Evolutionary conservation across 2,113 vertebrate species (phyloP).

Genomic region (Callithrix jacchus): DNA sequence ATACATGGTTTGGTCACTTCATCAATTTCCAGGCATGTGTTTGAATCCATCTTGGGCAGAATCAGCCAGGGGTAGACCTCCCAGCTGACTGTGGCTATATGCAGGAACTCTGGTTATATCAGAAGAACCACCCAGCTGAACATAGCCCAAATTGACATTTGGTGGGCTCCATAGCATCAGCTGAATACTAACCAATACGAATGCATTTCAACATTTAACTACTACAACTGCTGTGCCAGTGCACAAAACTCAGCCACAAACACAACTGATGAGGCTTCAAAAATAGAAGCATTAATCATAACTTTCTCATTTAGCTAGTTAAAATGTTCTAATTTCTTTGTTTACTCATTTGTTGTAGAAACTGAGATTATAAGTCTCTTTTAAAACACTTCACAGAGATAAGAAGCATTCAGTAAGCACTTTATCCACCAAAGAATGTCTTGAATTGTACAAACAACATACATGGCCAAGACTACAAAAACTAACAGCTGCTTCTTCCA

Average conservation of each 20-base stretch:
- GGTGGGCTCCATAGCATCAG: background rate
- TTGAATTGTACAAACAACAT: background rate
- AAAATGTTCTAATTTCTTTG: background rate
- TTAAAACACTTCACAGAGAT: background rate
- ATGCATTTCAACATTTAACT: background rate
- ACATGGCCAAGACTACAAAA: background rate
- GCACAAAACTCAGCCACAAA: background rate
- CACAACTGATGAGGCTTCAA: background rate
- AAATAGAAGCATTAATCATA: background rate
- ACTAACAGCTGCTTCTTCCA: background rate
- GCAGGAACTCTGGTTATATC: background rate
- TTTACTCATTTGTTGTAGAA: slow-evolving; percentile 40
- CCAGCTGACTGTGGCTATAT: background rate
- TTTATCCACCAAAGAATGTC: background rate
- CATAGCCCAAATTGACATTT: background rate
- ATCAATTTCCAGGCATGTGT: background rate
- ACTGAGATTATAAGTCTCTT: background rate
- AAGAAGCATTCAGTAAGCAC: background rate
- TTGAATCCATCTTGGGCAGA: background rate
- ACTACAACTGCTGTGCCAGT: background rate
- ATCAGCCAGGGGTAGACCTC: background rate
- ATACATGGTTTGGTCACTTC: background rate
- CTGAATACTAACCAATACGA: background rate
- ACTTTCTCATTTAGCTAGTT: background rate
- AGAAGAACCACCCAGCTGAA: background rate